phyloP scores from a whole-genome alignment of 2,888 invertebrate species.

The Mythimna albipuncta region DNA sequence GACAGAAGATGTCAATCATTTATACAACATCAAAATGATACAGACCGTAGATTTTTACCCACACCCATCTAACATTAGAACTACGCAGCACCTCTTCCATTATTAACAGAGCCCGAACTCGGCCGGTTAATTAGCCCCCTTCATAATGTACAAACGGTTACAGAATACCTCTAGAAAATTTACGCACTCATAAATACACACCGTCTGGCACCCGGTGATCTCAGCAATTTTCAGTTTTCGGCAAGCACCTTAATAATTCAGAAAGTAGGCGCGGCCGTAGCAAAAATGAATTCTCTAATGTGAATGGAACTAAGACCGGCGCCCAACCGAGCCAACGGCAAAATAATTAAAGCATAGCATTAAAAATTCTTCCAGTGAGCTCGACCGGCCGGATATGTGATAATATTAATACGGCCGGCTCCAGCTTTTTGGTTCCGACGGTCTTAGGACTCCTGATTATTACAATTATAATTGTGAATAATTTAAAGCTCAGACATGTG shows the following conservation, averaged over 20 bases:
- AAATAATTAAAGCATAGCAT: slow-evolving; percentile 90
- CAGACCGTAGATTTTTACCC: slow-evolving; percentile 53
- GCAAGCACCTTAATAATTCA: slow-evolving; percentile 77
- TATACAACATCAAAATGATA: slow-evolving; percentile 41
- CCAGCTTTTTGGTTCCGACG: slow-evolving; percentile 70
- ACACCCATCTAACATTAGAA: slow-evolving; percentile 67
- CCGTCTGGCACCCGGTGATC: slow-evolving; percentile 78
- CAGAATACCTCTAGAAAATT: slow-evolving; percentile 85
- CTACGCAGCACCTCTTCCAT: slow-evolving; percentile 71
- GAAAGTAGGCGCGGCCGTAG: slow-evolving; percentile 70
- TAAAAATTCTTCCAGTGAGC: slow-evolving; percentile 89
- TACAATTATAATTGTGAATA: slow-evolving; percentile 68
- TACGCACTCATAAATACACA: slow-evolving; percentile 86
- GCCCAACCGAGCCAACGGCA: slow-evolving; percentile 78
- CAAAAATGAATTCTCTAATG: slow-evolving; percentile 90
- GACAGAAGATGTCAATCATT: slow-evolving; percentile 27
- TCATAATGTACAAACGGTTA: slow-evolving; percentile 88
- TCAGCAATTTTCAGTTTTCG: slow-evolving; percentile 89
- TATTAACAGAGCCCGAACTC: slow-evolving; percentile 72
- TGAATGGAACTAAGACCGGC: slow-evolving; percentile 87
- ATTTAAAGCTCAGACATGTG: slow-evolving; percentile 66
- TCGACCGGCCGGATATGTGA: slow-evolving; percentile 88
- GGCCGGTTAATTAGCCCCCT: slow-evolving; percentile 88
- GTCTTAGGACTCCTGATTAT: slow-evolving; percentile 69
- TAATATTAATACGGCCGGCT: slow-evolving; percentile 86